Evolutionary conservation across 1,140 invertebrate genomes (phyloP).

Genomic region (Xylocopa sonorina): DNA sequence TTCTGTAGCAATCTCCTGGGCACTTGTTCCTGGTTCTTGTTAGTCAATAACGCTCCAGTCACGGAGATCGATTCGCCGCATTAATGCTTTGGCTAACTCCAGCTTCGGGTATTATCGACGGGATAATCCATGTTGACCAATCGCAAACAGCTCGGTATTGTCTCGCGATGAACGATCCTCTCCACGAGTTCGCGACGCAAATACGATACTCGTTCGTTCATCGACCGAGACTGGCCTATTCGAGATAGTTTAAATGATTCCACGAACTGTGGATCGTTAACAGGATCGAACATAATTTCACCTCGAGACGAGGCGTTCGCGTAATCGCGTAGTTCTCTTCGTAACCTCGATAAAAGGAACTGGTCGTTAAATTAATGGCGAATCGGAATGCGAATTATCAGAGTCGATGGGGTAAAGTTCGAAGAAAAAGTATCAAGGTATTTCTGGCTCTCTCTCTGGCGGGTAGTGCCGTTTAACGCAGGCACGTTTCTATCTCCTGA

Average conservation of each 20-base stretch:
- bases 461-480: constrained; percentile 24
- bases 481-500: constrained; percentile 29
- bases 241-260: constrained; percentile 23
- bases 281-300: too few species aligned
- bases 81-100: neutral
- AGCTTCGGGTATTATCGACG: constrained; percentile 35
- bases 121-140: constrained; percentile 64
- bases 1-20: too few species aligned
- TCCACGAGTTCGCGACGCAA: constrained; percentile 39
- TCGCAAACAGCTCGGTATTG: constrained; percentile 59
- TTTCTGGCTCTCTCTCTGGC: neutral
- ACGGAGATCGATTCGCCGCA: constrained; percentile 38
- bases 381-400: constrained; percentile 33
- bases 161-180: constrained; percentile 38
- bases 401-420: constrained; percentile 21
- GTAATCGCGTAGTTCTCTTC: too few species aligned
- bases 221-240: neutral
- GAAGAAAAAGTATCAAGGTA: constrained; percentile 14
- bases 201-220: constrained; percentile 34
- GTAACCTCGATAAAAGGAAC: too few species aligned
- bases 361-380: constrained; percentile 2
- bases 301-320: too few species aligned
- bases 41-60: constrained; percentile 24
- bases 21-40: too few species aligned
- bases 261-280: too few species aligned